phyloP scores from a whole-genome alignment of 2,888 invertebrate species.

The Rhamphomyia laevipes region DNA sequence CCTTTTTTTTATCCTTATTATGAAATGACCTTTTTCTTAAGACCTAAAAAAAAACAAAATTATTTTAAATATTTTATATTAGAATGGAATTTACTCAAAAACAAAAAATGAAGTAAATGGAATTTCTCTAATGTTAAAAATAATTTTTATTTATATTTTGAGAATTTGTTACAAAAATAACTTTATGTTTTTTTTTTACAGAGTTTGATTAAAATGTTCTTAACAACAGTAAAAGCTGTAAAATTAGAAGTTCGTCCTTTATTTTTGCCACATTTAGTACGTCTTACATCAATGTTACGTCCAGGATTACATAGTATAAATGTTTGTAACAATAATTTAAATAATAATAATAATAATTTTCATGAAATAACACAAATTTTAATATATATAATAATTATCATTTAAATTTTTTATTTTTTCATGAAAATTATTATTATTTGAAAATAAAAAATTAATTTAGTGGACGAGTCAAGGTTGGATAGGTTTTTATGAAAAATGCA shows the following conservation, averaged over 20 bases:
- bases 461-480: slow-evolving; percentile 84
- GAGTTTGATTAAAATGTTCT: slow-evolving; percentile 67
- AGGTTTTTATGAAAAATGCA: slow-evolving; percentile 61
- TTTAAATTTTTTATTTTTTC: not conserved
- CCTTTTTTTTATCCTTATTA: too few species aligned
- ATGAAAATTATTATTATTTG: not conserved
- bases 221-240: slow-evolving; percentile 58
- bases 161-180: too few species aligned
- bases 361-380: not conserved
- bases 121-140: too few species aligned
- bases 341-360: not conserved
- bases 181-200: slow-evolving; percentile 29
- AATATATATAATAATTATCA: not conserved
- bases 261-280: slow-evolving; percentile 75
- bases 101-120: too few species aligned
- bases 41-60: too few species aligned
- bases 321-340: slow-evolving; percentile 19
- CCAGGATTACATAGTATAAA: slow-evolving; percentile 70
- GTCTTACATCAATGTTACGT: slow-evolving; percentile 67
- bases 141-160: too few species aligned
- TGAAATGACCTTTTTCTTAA: too few species aligned
- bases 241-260: slow-evolving; percentile 83
- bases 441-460: slow-evolving; percentile 19
- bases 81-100: too few species aligned
- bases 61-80: too few species aligned